Base-by-base conservation (phyloP, 2,113 vertebrate genomes). In the Mastomys natalensis region DNA sequence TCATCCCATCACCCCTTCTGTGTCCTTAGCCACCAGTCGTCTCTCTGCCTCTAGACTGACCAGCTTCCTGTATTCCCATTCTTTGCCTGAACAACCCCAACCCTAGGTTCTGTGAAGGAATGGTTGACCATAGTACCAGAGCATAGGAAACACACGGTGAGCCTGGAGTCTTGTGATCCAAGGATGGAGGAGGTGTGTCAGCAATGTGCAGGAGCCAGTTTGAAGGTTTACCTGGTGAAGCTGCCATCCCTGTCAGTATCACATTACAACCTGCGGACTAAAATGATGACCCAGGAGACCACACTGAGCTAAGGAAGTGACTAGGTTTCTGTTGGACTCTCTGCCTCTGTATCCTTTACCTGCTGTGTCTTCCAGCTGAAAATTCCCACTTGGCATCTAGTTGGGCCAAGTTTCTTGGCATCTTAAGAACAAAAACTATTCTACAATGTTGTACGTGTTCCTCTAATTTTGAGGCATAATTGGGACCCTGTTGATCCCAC, bases 161-260 rank as follows among this genome's bases (percentile, higher is more conserved):
- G n/a, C 19, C 24, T 60, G 31, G 12, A 40, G n/a, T 6, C 53
- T n/a, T 74, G 77, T 8, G 51, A 29, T 58, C 2, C 17, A 37
- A 78, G 40, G 40, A 53, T 37, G 4, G 29, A 37, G n/a, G 24
- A 62, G 53, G 22, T 12, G 5, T 45, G 13, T 48, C 68, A 66
- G 34, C 40, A 43, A n/a, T 4, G 1, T 0, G 2, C 34, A 15
- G 40, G 34, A 22, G 15, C 43, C 60, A n/a, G 0, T 0, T 11
- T 11, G 40, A 53, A 94, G 43, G 29, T 21, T 88, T 26, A 4
- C 40, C 31, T 60, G 74, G 34, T 26, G 40, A 76, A 87, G 34
- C 45, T 34, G 22, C 11, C 5, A 17, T 34, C 4, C 12, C 34
- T 22, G 24, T 43, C 21, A 22, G 40, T 2, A 55, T 55, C 29